Evolutionary conservation across 2,797 vertebrate species (phyloP), one percentile per base, ranked within the genome.

Genomic region (Salmo trutta): DNA sequence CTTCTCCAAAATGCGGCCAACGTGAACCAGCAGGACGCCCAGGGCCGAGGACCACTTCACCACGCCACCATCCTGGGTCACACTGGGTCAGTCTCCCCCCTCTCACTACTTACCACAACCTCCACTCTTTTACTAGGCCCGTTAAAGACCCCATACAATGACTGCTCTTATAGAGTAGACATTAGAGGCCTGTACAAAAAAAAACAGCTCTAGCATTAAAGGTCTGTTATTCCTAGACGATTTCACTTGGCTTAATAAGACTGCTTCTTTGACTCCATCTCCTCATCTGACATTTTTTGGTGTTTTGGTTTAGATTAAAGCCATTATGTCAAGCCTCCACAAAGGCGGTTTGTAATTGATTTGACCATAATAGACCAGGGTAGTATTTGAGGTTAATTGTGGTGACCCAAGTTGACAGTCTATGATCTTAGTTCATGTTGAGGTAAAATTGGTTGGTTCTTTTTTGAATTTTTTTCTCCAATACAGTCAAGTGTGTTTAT

Each of bases 1-100:
- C 91, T 99, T 80, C 96, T 99, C 54, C 98, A 99, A 90, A 99
- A 99, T 24, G 96, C 96, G 73, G 97, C 97, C 72, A 97, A 96
- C 19, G 98, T 99, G 82, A 99, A 99, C 91, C 96, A 97, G 89
- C 95, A 95, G 88, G 98, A 99, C 62, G 78, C 94, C 77, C 95
- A 95, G 75, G 97, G 97, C 65, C 92, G 96, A 87, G 98, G 96
- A 41, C 97, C 98, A 0, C 92, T 99, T 41, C 98, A 99, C 88
- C 97, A 99, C 0, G 98, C 98, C 87, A 99, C 98, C 0, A 95
- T 98, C 91, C 91, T 97, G 59, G 98, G 98, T 59, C 98, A 98
- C 88, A 99, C 98, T 0, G 98, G 98, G 98, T 99, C 84, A 52
- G 92, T 89, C 16, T 67, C 51, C 10, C 62, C 3, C 10, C 17